Percentiles rank a stretch among this genome's conserved stretches.
Conservation (phyloP, 2,797 vertebrate genomes). For the Rhynchonycteris naso region DNA sequence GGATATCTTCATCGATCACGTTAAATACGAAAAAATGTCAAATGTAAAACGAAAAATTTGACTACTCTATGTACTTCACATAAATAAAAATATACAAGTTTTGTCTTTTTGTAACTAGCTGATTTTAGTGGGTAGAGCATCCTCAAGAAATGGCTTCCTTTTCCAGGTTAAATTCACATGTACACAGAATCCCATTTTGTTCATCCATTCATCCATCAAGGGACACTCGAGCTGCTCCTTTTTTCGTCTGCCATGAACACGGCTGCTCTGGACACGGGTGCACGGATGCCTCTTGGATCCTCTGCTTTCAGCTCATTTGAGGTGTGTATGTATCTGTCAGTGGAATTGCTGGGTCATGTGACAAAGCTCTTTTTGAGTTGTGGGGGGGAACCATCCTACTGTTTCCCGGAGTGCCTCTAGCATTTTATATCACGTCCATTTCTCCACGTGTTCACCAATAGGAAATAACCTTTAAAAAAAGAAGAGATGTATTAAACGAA, state of each 20-base stretch:
- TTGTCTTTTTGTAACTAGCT: background rate
- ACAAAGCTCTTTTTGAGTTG: background rate
- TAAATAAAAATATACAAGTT: fast-evolving
- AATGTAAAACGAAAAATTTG: background rate
- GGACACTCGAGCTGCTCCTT: background rate
- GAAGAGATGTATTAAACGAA: background rate
- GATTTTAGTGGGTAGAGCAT: background rate
- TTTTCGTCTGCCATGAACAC: background rate
- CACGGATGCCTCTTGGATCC: background rate
- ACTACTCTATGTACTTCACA: fast-evolving
- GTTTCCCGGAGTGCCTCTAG: background rate
- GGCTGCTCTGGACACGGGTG: fast-evolving
- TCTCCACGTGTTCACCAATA: background rate
- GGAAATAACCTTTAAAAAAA: background rate
- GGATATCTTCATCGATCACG: fast-evolving
- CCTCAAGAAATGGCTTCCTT: background rate
- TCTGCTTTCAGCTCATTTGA: background rate
- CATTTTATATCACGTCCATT: background rate
- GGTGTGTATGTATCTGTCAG: background rate
- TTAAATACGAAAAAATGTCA: background rate
- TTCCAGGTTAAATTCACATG: no score
- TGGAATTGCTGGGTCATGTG: background rate
- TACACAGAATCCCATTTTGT: background rate
- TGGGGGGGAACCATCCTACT: background rate
- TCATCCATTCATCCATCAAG: fast-evolving